A percentile compares a stretch with the other conserved stretches of the same genome.
These are phyloP conservation scores for Apeira syringaria DNA, from an alignment of 2,888 invertebrate genomes.

Conservation along the genomic window DNA sequence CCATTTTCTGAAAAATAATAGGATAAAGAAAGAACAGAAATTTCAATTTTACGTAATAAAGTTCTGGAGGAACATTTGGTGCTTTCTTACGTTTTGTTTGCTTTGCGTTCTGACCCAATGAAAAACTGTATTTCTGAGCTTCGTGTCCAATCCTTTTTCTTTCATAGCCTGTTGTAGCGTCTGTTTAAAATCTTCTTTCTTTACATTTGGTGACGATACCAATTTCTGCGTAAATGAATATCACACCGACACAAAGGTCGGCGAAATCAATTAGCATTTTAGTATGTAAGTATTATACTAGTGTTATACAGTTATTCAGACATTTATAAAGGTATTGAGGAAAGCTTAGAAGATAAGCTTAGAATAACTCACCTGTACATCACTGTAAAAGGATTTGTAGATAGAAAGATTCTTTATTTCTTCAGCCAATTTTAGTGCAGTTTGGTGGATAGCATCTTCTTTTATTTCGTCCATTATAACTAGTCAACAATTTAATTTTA, in stretches of 20 bases:
- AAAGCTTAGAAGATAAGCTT: too few relatives aligned
- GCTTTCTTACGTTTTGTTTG: constrained; percentile 70
- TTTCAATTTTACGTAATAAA: too few relatives aligned
- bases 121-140: constrained; percentile 92
- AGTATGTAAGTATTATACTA: too few relatives aligned
- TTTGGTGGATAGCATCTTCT: constrained; percentile 88
- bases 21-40: too few relatives aligned
- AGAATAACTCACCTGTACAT: constrained; percentile 90
- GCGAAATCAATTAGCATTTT: too few relatives aligned
- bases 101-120: constrained; percentile 88
- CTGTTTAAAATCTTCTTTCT: constrained; percentile 90
- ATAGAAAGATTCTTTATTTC: constrained; percentile 90
- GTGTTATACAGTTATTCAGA: too few relatives aligned
- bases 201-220: constrained; percentile 89
- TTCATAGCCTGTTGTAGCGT: constrained; percentile 90
- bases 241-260: too few relatives aligned
- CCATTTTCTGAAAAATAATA: constrained; percentile 72
- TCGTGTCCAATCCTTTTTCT: constrained; percentile 90
- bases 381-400: constrained; percentile 90
- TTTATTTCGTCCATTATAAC: constrained; percentile 76
- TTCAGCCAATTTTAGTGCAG: constrained; percentile 90
- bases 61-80: too few relatives aligned
- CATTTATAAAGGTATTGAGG: too few relatives aligned
- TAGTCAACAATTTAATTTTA: constrained; percentile 44
- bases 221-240: constrained; percentile 83